Evolutionary conservation across 2,888 invertebrate species (phyloP), one percentile per base, ranked within the genome.

Genomic region (Ectemnius lituratus): DNA sequence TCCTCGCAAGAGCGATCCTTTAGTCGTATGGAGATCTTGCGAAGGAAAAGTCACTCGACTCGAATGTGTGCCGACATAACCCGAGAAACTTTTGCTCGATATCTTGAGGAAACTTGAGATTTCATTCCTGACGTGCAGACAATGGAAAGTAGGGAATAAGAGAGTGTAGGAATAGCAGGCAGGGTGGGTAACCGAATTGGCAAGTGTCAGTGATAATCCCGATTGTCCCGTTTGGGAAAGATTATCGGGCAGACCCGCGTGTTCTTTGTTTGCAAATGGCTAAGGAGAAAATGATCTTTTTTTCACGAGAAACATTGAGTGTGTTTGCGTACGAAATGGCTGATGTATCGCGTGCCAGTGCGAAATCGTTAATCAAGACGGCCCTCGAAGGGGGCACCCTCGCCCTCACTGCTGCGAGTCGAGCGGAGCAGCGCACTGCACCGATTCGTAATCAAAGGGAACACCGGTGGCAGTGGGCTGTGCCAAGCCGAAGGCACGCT

Each of bases 361-460:
- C 62, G 73, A 80, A 80, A 78, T 82, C 80, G 78, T 80, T 80
- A 82, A 78, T 78, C 78, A 77, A 81, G 72, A 72, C 76, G 49
- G 57, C 18, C 70, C 75, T 76, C 72, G 70, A 78, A 76, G 75
- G 73, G 37, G 37, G 67, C 71, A 73, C 70, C 23, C 23, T 23
- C 23, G 68, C 73, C 74, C 65, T 67, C 58, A 23, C 3, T 23
- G 23, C 3, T 23, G 23, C 3, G 23, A 23, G 23, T 3, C 23
- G 23, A 23, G 23, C 13, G 64, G 71, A 71, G 67, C 57, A 71
- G 67, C 57, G 70, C 59, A 61, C 62, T 27, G 62, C 75, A 37
- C 37, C 16, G 59, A 75, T 76, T 75, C 70, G 59, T 77, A 76
- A 75, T 82, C 76, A 72, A 70, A 62, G 68, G 64, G 58, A 67